Percentiles rank a stretch among this genome's conserved stretches.
These are phyloP conservation scores for Actias luna DNA, from an alignment of 2,888 invertebrate species.

Conservation along the genomic window DNA sequence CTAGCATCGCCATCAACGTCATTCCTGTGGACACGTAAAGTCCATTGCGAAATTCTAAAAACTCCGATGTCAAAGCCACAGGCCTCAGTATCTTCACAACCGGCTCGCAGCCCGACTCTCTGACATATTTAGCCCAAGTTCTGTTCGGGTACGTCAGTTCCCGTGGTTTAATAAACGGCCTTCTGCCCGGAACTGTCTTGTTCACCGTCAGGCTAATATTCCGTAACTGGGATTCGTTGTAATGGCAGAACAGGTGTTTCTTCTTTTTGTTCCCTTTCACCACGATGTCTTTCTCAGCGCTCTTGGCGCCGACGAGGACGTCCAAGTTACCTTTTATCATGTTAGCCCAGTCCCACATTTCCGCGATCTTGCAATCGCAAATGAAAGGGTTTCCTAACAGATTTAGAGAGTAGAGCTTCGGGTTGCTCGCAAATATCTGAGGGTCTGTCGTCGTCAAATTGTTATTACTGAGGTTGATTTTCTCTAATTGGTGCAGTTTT, in stretches of 20 bases:
- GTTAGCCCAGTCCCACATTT: constrained; percentile 88
- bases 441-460: constrained; percentile 83
- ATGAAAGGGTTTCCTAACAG: constrained; percentile 86
- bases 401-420: constrained; percentile 82
- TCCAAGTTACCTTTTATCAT: constrained; percentile 84
- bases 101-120: constrained; percentile 84
- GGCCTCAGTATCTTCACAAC: constrained; percentile 75
- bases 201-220: constrained; percentile 72
- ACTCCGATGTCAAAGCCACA: constrained; percentile 57
- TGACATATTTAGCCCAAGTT: constrained; percentile 88
- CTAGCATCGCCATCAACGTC: constrained; percentile 58
- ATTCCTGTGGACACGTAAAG: constrained; percentile 50
- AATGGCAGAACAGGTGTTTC: constrained; percentile 83
- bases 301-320: constrained; percentile 84
- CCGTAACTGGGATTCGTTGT: constrained; percentile 81
- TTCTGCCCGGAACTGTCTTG: constrained; percentile 78
- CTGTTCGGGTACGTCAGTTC: constrained; percentile 82
- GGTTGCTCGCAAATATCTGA: constrained; percentile 78
- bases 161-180: constrained; percentile 81
- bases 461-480: constrained; percentile 84
- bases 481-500: constrained; percentile 79
- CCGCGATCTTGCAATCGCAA: constrained; percentile 86
- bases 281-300: constrained; percentile 83
- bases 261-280: constrained; percentile 85
- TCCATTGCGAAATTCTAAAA: constrained; percentile 38